A percentile compares a stretch with the other conserved stretches of the same genome.
Conservation (phyloP, 23 tunicate species). For the Halocynthia aurantium region DNA sequence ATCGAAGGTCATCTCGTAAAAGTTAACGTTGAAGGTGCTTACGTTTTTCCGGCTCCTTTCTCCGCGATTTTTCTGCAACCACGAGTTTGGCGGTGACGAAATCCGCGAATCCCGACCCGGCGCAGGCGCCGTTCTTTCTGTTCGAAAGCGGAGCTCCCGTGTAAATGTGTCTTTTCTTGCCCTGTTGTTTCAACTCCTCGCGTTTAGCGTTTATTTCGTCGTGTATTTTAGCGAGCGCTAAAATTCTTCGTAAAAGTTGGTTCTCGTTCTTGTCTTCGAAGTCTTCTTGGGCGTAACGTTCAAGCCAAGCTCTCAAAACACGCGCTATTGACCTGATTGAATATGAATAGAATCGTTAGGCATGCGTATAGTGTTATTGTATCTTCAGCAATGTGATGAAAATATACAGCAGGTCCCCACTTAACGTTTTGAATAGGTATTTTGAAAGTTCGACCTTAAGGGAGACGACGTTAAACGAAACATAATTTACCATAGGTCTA, state of each 20-base stretch:
- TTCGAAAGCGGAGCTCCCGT: not conserved
- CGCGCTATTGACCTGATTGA: constrained; percentile 16
- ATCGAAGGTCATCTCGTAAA: no score
- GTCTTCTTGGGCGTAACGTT: constrained; percentile 49
- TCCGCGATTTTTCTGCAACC: constrained; percentile 1
- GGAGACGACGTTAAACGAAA: no score
- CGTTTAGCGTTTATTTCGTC: constrained; percentile 14
- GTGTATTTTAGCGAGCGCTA: constrained; percentile 26
- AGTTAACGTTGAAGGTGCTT: no score
- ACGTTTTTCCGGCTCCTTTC: not conserved
- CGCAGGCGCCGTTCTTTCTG: not conserved
- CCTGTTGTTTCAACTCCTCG: not conserved
- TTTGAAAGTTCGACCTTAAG: no score
- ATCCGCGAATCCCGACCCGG: constrained; percentile 1
- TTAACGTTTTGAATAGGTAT: no score
- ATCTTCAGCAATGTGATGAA: no score
- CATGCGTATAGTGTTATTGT: no score
- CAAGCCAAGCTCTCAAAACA: constrained; percentile 44
- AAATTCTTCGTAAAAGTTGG: constrained; percentile 18
- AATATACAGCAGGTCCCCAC: no score
- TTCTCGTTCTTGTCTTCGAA: constrained; percentile 43
- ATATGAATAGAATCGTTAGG: not conserved
- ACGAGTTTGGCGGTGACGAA: constrained; percentile 18
- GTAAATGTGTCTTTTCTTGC: not conserved
- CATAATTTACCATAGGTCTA: no score